phyloP scores from a whole-genome alignment of 2,888 invertebrate genomes.

The Adelognathus sp. region DNA sequence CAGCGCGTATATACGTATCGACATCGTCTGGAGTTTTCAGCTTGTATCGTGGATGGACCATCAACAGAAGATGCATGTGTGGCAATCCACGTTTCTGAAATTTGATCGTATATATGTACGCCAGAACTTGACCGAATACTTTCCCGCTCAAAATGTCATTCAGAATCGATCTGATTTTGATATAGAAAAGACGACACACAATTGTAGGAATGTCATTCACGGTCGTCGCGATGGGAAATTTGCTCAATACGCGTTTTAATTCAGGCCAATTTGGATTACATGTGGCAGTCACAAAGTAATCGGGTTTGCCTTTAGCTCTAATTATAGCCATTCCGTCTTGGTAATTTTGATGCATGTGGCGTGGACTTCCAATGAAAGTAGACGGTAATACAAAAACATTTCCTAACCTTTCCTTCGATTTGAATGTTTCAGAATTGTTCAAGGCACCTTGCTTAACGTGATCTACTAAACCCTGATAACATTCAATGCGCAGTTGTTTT shows the following conservation, averaged over 20 bases:
- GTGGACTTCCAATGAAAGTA: conserved; percentile 10
- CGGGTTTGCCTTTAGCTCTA: background rate
- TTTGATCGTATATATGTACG: background rate
- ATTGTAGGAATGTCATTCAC: conserved; percentile 1
- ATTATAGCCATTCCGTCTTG: conserved; percentile 56
- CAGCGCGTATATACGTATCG: background rate
- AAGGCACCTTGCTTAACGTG: background rate
- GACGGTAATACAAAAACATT: background rate
- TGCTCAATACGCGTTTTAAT: background rate
- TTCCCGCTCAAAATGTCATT: background rate
- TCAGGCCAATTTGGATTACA: conserved; percentile 7
- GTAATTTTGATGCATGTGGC: conserved; percentile 47
- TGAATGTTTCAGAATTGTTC: conserved; percentile 17
- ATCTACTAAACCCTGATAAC: conserved; percentile 35
- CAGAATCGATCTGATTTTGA: background rate
- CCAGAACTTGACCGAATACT: background rate
- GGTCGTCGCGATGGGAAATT: background rate
- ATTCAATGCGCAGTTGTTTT: conserved; percentile 23
- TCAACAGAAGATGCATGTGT: background rate
- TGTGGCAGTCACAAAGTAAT: background rate
- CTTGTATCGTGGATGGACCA: background rate
- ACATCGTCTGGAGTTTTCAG: background rate
- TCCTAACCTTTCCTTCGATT: background rate
- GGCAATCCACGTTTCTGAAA: conserved; percentile 7
- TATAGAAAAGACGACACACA: background rate